Conservation (phyloP, 2,113 vertebrate species). For the Rhinichthys klamathensis region DNA sequence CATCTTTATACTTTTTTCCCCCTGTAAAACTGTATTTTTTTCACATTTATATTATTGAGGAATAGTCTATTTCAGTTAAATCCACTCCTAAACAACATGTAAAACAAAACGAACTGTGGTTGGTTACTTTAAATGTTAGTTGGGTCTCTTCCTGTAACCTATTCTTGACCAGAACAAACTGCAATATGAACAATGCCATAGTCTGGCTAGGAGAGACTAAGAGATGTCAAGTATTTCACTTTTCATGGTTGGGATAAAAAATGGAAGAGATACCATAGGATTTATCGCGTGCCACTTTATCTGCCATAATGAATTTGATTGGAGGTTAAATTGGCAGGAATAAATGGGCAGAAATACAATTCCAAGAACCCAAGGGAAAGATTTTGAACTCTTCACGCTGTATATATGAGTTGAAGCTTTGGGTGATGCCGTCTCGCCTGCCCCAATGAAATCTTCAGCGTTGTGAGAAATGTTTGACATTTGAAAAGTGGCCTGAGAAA, state of each 20-base stretch:
- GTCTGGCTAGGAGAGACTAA: background rate
- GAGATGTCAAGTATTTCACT: background rate
- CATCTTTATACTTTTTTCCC: background rate
- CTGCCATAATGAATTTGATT: background rate
- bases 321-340: background rate
- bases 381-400: background rate
- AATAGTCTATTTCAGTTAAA: background rate
- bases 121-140: background rate
- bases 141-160: background rate
- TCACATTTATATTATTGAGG: background rate
- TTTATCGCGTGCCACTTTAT: background rate
- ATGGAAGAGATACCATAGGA: background rate
- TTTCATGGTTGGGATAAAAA: background rate
- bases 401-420: background rate
- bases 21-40: background rate
- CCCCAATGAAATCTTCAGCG: constrained; percentile 7
- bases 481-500: constrained; percentile 43
- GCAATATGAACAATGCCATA: background rate
- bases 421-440: background rate
- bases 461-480: constrained; percentile 34
- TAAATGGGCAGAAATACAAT: constrained; percentile 7
- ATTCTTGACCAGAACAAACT: constrained; percentile 1
- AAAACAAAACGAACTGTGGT: background rate
- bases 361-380: background rate
- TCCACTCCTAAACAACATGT: background rate